Conservation (phyloP, 2,888 invertebrate species). For the Caenorhabditis japonica region DNA sequence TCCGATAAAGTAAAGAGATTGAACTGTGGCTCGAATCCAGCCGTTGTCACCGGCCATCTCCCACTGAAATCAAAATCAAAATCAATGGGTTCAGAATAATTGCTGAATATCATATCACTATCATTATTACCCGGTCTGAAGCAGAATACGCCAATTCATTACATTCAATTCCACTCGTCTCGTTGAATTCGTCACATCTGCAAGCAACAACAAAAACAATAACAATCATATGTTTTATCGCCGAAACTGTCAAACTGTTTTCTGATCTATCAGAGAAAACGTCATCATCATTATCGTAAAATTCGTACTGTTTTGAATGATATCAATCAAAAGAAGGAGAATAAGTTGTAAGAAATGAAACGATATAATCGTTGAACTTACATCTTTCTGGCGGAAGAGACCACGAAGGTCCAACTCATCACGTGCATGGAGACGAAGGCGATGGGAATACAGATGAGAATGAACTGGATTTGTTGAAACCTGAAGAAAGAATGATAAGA, state of each 20-base stretch:
- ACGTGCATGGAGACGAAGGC: slow-evolving; percentile 77
- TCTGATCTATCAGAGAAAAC: slow-evolving; percentile 5
- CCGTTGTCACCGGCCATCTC: slow-evolving; percentile 71
- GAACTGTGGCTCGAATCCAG: slow-evolving; percentile 73
- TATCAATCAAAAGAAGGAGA: neutral
- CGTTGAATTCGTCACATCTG: slow-evolving; percentile 30
- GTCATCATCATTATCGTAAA: neutral
- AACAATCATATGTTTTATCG: slow-evolving; percentile 15
- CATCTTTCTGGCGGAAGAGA: slow-evolving; percentile 55
- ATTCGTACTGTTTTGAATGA: neutral
- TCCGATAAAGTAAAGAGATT: slow-evolving; percentile 75
- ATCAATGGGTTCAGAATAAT: neutral
- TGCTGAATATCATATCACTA: slow-evolving; percentile 5
- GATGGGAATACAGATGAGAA: slow-evolving; percentile 75
- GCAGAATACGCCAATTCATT: slow-evolving; percentile 44
- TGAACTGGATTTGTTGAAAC: slow-evolving; percentile 68
- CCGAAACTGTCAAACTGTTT: slow-evolving; percentile 2
- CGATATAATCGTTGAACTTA: too few relatives aligned
- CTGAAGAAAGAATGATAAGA: slow-evolving; percentile 21
- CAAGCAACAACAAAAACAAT: too few relatives aligned
- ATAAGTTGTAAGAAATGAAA: too few relatives aligned
- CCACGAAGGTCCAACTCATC: slow-evolving; percentile 76
- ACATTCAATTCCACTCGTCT: slow-evolving; percentile 19
- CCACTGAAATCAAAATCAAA: slow-evolving; percentile 69
- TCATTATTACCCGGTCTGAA: slow-evolving; percentile 45